These are phyloP conservation scores for Gymnobelideus leadbeateri DNA, from an alignment of 2,113 vertebrate genomes.

Conservation along the genomic window DNA sequence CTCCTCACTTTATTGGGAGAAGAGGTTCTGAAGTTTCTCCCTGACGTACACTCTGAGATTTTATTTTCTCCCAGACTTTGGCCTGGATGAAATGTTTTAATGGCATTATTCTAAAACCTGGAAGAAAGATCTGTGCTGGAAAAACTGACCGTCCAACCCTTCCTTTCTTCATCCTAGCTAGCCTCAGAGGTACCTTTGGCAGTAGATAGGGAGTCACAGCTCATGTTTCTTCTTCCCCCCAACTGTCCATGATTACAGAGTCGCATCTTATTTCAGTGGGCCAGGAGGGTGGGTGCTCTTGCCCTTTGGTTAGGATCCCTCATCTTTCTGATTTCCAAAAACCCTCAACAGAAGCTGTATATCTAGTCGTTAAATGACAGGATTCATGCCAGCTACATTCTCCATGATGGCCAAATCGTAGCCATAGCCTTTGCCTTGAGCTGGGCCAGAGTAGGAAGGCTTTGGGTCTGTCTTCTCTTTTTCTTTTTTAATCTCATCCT, in stretches of 20 bases:
- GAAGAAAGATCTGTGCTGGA: not conserved
- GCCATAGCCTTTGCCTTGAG: not conserved
- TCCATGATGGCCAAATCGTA: not conserved
- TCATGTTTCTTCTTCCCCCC: not conserved
- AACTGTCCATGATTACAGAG: not conserved
- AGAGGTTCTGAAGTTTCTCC: not conserved
- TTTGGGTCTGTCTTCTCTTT: not conserved
- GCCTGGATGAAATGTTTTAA: not conserved
- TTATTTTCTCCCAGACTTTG: not conserved
- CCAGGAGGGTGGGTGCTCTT: not conserved
- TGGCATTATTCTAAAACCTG: not conserved
- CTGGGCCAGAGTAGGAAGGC: not conserved
- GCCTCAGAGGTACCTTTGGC: not conserved
- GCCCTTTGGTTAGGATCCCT: not conserved
- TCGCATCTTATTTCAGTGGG: not conserved
- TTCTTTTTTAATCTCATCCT: not conserved
- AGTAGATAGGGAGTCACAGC: not conserved
- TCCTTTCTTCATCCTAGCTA: not conserved
- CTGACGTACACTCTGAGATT: not conserved
- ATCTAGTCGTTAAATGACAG: not conserved
- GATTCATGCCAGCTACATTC: not conserved
- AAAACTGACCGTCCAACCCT: not conserved
- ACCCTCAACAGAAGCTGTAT: not conserved
- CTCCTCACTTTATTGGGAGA: conserved; percentile 1
- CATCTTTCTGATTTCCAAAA: not conserved